Conservation (phyloP, 1,140 invertebrate genomes). For the Lasaia peninsularis region DNA sequence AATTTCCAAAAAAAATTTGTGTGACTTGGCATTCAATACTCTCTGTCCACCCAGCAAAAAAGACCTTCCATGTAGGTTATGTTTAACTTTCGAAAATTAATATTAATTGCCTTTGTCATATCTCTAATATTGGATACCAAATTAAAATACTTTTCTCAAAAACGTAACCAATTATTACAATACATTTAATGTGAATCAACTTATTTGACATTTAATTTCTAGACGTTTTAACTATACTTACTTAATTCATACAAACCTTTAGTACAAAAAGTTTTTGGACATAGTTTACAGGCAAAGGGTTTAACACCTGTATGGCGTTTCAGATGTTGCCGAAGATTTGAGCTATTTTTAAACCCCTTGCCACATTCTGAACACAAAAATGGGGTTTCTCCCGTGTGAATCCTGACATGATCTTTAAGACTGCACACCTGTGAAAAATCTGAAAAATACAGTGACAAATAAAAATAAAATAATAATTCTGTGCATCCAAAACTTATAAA, state of each 20-base stretch:
- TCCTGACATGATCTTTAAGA: constrained; percentile 78
- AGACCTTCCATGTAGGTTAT: no score
- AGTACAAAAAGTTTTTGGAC: constrained; percentile 80
- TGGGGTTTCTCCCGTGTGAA: constrained; percentile 81
- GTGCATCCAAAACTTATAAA: not conserved
- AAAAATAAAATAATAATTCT: not conserved
- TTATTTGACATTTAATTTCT: no score
- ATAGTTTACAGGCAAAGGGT: constrained; percentile 79
- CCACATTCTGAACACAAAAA: constrained; percentile 82
- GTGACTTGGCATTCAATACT: no score
- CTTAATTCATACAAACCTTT: constrained; percentile 67
- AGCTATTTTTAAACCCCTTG: constrained; percentile 80
- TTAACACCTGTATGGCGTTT: constrained; percentile 80
- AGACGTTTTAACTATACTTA: not conserved
- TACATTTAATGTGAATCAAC: no score
- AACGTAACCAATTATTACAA: no score
- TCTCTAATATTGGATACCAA: no score
- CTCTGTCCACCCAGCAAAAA: no score
- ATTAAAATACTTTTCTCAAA: no score
- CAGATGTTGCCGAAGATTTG: constrained; percentile 80
- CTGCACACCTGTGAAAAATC: constrained; percentile 70
- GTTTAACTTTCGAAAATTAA: no score
- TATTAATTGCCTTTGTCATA: no score
- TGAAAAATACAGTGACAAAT: constrained; percentile 35
- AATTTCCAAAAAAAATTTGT: no score